Conservation (phyloP, 1,140 invertebrate genomes). For the Camponotus vicinus region DNA sequence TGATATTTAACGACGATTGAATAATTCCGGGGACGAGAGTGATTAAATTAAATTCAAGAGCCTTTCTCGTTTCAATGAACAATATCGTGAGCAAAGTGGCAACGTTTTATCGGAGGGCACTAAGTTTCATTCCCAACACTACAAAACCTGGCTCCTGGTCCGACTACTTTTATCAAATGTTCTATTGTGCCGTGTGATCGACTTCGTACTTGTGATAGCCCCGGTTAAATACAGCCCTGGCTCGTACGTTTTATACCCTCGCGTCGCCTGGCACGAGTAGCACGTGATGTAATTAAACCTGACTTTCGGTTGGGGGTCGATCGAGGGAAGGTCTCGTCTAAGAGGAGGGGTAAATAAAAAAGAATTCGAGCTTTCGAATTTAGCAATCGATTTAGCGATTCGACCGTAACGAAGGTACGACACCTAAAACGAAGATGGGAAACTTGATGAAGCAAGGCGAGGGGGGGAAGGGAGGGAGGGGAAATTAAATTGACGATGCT, state of each 20-base stretch:
- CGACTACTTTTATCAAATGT: constrained; percentile 50
- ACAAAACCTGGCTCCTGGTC: constrained; percentile 36
- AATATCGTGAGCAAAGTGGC: constrained; percentile 27
- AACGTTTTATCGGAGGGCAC: constrained; percentile 17
- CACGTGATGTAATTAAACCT: constrained; percentile 72
- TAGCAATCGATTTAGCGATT: constrained; percentile 25
- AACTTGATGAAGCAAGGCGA: constrained; percentile 3
- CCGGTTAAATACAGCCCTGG: constrained; percentile 55
- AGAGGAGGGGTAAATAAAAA: not conserved
- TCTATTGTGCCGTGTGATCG: constrained; percentile 63
- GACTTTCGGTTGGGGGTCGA: constrained; percentile 62
- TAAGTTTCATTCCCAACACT: constrained; percentile 39
- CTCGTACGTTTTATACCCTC: constrained; percentile 64
- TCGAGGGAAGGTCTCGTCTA: constrained; percentile 11
- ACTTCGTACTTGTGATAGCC: constrained; percentile 62
- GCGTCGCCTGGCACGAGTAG: constrained; percentile 70
- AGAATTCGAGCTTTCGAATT: constrained; percentile 37
- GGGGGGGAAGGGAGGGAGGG: not conserved
- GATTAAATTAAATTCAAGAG: constrained; percentile 1
- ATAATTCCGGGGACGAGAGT: not conserved
- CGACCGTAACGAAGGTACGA: constrained; percentile 16
- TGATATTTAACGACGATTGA: not conserved
- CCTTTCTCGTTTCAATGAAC: constrained; percentile 39
- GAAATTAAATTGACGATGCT: constrained; percentile 77
- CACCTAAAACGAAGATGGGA: not conserved